phyloP scores from a whole-genome alignment of 2,797 vertebrate genomes.

The Macropodus opercularis region DNA sequence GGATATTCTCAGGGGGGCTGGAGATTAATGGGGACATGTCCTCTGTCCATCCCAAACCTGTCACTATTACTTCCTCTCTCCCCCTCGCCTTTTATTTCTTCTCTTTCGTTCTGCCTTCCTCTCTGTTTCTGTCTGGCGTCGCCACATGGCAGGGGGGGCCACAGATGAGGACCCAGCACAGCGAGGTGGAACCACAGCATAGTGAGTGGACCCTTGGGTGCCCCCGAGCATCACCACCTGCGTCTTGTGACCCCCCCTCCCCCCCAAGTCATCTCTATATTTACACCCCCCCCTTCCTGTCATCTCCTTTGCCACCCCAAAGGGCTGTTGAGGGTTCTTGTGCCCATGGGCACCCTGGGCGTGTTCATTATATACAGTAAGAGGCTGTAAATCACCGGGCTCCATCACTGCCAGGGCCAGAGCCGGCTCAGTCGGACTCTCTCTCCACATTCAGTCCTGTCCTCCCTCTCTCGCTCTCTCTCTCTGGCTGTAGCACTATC shows the following conservation, averaged over 20 bases:
- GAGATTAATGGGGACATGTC: slow-evolving; percentile 60
- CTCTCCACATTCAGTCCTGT: slow-evolving; percentile 38
- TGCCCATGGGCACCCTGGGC: slow-evolving; percentile 70
- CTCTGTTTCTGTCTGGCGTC: slow-evolving; percentile 10
- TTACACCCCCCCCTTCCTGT: slow-evolving; percentile 15
- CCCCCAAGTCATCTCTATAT: slow-evolving; percentile 15
- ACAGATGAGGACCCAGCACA: slow-evolving; percentile 71
- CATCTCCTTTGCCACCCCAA: slow-evolving; percentile 52
- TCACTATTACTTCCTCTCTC: slow-evolving; percentile 46
- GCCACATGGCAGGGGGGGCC: slow-evolving; percentile 63
- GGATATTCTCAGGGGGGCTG: slow-evolving; percentile 61
- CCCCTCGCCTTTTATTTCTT: slow-evolving; percentile 1
- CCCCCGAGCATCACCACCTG: slow-evolving; percentile 81
- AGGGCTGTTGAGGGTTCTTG: slow-evolving; percentile 66
- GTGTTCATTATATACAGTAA: slow-evolving; percentile 85
- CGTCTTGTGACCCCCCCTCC: slow-evolving; percentile 61
- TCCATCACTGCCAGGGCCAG: slow-evolving; percentile 85
- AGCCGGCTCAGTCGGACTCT: slow-evolving; percentile 55
- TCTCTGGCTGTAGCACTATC: slow-evolving; percentile 78
- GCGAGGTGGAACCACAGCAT: slow-evolving; percentile 64
- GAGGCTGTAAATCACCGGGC: slow-evolving; percentile 83
- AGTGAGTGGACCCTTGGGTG: slow-evolving; percentile 72
- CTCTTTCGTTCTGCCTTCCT: not conserved
- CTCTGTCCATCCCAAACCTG: slow-evolving; percentile 70
- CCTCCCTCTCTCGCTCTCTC: slow-evolving; percentile 19